Conservation (phyloP, 2,888 invertebrate species). For the Oegoconia quadripuncta region DNA sequence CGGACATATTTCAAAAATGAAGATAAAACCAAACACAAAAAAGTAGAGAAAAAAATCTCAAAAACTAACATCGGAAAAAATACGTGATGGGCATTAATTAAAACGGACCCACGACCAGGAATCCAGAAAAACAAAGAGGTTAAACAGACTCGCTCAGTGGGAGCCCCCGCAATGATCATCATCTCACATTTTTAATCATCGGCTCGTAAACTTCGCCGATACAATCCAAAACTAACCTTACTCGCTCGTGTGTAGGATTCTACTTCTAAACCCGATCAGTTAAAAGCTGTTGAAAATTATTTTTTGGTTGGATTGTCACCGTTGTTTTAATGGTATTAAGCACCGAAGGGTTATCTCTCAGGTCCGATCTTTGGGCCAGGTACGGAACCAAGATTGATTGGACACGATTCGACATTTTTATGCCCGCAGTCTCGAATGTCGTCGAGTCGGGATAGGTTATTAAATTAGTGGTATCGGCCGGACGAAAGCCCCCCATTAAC, state of each 20-base stretch:
- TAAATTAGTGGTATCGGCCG: conserved; percentile 68
- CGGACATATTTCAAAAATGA: conserved; percentile 73
- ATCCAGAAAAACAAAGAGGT: conserved; percentile 76
- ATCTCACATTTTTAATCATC: conserved; percentile 78
- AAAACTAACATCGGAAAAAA: conserved; percentile 68
- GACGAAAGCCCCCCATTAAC: conserved; percentile 54
- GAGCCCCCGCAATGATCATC: conserved; percentile 76
- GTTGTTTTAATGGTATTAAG: conserved; percentile 79
- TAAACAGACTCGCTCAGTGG: conserved; percentile 76
- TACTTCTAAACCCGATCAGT: conserved; percentile 34
- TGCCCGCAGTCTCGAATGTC: conserved; percentile 66
- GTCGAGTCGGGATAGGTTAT: conserved; percentile 69
- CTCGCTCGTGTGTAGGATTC: conserved; percentile 34
- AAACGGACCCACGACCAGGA: conserved; percentile 76
- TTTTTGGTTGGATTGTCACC: conserved; percentile 77
- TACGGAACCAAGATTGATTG: conserved; percentile 74
- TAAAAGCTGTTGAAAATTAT: conserved; percentile 69
- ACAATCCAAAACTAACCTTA: conserved; percentile 52
- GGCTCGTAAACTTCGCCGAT: conserved; percentile 43
- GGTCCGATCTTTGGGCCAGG: conserved; percentile 69
- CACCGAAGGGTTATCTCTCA: conserved; percentile 73
- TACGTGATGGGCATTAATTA: conserved; percentile 80
- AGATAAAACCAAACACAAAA: conserved; percentile 54
- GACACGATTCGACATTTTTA: conserved; percentile 69
- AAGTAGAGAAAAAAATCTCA: conserved; percentile 38